A percentile compares a stretch with the other conserved stretches of the same genome.
These are phyloP conservation scores for Tholera decimalis DNA, from an alignment of 2,888 invertebrate species.

Conservation along the genomic window DNA sequence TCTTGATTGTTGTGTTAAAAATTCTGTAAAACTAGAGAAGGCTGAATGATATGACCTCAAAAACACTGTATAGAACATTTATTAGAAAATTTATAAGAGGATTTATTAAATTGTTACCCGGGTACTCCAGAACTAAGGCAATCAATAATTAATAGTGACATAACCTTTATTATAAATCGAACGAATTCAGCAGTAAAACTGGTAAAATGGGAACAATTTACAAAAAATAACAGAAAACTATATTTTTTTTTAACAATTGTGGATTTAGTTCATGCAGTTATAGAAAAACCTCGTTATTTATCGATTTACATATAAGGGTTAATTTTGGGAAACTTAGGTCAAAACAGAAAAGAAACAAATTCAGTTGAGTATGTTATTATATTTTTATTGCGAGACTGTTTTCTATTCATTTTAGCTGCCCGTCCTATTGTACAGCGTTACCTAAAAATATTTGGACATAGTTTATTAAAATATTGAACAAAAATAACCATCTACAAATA, in stretches of 20 bases:
- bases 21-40: conserved; percentile 19
- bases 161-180: too few relatives aligned
- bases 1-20: conserved; percentile 20
- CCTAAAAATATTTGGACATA: conserved; percentile 50
- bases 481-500: too few relatives aligned
- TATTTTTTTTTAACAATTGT: too few relatives aligned
- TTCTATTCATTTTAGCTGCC: conserved; percentile 30
- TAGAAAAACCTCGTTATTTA: not conserved
- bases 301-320: not conserved
- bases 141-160: not conserved
- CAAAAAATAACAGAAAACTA: too few relatives aligned
- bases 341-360: conserved; percentile 61
- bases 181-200: not conserved
- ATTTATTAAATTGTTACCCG: not conserved
- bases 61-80: too few relatives aligned
- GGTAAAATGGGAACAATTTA: not conserved
- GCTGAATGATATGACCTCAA: too few relatives aligned
- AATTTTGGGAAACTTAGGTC: conserved; percentile 36
- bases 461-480: conserved; percentile 23
- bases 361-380: conserved; percentile 17
- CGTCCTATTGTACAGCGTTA: conserved; percentile 42
- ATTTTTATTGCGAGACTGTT: conserved; percentile 36
- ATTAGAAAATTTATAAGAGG: too few relatives aligned
- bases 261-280: not conserved
- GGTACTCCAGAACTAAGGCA: not conserved